A percentile compares a stretch with the other conserved stretches of the same genome.
phyloP scores from a whole-genome alignment of 2,888 invertebrate species.

The Epistrophella euchroma region DNA sequence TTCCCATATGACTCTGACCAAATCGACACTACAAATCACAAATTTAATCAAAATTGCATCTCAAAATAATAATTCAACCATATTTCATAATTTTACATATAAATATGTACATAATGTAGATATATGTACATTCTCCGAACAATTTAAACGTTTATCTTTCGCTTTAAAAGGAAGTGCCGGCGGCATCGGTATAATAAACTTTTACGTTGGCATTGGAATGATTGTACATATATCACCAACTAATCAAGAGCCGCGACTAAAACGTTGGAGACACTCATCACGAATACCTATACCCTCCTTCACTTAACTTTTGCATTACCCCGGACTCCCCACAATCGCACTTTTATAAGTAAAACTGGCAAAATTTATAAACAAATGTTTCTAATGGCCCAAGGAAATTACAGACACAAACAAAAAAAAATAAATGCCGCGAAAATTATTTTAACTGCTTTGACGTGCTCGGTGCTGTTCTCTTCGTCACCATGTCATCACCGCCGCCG shows the following conservation, averaged over 20 bases:
- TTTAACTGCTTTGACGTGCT: constrained; percentile 70
- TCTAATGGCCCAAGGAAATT: constrained; percentile 63
- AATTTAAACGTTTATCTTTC: constrained; percentile 53
- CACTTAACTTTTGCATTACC: constrained; percentile 60
- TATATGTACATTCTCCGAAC: constrained; percentile 53
- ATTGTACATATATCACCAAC: constrained; percentile 34
- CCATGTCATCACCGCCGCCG: constrained; percentile 17
- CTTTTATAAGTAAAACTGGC: constrained; percentile 47
- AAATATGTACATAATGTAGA: too few species aligned
- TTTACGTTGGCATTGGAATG: constrained; percentile 17
- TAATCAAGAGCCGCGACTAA: constrained; percentile 26
- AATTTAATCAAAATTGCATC: constrained; percentile 6
- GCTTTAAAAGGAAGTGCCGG: constrained; percentile 47
- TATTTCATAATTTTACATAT: constrained; percentile 22
- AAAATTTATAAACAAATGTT: constrained; percentile 29
- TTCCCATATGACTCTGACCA: not conserved
- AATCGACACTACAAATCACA: not conserved
- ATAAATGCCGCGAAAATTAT: constrained; percentile 74
- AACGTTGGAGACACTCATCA: constrained; percentile 13
- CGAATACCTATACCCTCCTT: constrained; percentile 12
- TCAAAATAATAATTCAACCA: not conserved
- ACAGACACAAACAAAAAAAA: constrained; percentile 39
- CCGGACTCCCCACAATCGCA: not conserved
- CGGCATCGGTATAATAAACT: not conserved
- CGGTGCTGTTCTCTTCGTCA: constrained; percentile 30